These are phyloP conservation scores for Embiotoca jacksoni DNA, from an alignment of 2,113 vertebrate genomes.

Conservation along the genomic window DNA sequence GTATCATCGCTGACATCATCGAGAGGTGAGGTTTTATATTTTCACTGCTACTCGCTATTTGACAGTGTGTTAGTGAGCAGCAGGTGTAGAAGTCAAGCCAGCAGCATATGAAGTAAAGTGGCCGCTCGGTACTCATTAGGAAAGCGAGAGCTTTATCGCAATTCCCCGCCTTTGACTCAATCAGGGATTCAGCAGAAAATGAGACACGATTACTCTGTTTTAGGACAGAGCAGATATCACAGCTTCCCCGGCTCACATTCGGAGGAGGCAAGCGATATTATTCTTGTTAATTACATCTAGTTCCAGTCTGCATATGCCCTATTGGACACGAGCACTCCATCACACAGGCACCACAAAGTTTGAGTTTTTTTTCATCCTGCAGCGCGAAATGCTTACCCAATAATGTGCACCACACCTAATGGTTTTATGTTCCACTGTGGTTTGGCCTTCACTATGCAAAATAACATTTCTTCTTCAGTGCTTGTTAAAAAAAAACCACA, in stretches of 20 bases:
- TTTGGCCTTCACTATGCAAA: slow-evolving; percentile 15
- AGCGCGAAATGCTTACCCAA: slow-evolving; percentile 20
- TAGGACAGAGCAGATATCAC: slow-evolving; percentile 59
- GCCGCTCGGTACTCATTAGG: slow-evolving; percentile 62
- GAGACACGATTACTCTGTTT: slow-evolving; percentile 59
- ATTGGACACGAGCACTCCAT: slow-evolving; percentile 54
- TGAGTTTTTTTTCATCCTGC: not conserved
- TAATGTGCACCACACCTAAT: slow-evolving; percentile 27
- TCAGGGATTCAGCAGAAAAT: slow-evolving; percentile 70
- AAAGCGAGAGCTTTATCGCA: slow-evolving; percentile 52
- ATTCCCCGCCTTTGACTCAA: slow-evolving; percentile 57
- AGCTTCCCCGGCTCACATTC: slow-evolving; percentile 50
- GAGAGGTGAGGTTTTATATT: slow-evolving; percentile 86
- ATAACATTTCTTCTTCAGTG: slow-evolving; percentile 11
- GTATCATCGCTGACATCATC: slow-evolving; percentile 94
- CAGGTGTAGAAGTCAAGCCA: slow-evolving; percentile 25
- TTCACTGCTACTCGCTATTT: slow-evolving; percentile 7
- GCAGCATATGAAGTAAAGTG: not conserved
- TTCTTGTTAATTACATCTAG: slow-evolving; percentile 78
- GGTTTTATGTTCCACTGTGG: slow-evolving; percentile 16
- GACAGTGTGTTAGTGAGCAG: not conserved
- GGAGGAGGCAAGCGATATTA: slow-evolving; percentile 68
- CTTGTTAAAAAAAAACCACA: slow-evolving; percentile 18
- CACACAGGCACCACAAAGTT: slow-evolving; percentile 33
- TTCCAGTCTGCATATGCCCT: slow-evolving; percentile 56